These are phyloP conservation scores for Melipona bicolor DNA, from an alignment of 2,888 invertebrate genomes.

Conservation along the genomic window DNA sequence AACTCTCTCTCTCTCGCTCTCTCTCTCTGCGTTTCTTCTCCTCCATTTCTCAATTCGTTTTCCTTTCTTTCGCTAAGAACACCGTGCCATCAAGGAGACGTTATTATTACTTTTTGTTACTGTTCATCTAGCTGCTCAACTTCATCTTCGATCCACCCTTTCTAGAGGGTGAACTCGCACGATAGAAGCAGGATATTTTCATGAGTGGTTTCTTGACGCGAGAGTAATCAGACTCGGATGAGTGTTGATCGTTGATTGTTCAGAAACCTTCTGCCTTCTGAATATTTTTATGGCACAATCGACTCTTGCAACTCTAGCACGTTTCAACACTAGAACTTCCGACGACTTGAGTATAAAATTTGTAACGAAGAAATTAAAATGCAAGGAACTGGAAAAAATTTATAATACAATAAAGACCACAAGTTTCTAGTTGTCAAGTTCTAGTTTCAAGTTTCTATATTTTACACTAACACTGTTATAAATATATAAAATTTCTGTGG, in stretches of 20 bases:
- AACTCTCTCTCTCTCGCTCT: background rate
- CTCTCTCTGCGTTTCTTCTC: background rate
- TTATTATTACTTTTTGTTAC: slow-evolving; percentile 33
- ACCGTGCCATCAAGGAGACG: slow-evolving; percentile 3
- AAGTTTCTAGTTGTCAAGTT: no score
- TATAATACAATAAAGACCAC: no score
- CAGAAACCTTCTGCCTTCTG: background rate
- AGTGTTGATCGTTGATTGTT: background rate
- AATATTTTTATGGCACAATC: background rate
- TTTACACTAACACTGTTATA: no score
- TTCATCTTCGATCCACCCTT: background rate
- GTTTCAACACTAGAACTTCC: background rate
- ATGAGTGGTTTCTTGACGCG: background rate
- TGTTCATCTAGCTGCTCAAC: slow-evolving; percentile 8
- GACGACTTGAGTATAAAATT: no score
- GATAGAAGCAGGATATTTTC: background rate
- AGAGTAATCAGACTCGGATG: background rate
- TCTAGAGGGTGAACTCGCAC: no score
- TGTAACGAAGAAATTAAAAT: no score
- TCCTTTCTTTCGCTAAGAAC: slow-evolving; percentile 16
- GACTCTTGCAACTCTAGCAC: background rate
- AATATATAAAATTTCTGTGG: no score
- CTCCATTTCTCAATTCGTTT: background rate
- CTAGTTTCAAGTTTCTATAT: no score
- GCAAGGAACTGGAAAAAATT: no score